These are phyloP conservation scores for Patagioenas fasciata DNA, from an alignment of 2,113 vertebrate species.

Conservation along the genomic window DNA sequence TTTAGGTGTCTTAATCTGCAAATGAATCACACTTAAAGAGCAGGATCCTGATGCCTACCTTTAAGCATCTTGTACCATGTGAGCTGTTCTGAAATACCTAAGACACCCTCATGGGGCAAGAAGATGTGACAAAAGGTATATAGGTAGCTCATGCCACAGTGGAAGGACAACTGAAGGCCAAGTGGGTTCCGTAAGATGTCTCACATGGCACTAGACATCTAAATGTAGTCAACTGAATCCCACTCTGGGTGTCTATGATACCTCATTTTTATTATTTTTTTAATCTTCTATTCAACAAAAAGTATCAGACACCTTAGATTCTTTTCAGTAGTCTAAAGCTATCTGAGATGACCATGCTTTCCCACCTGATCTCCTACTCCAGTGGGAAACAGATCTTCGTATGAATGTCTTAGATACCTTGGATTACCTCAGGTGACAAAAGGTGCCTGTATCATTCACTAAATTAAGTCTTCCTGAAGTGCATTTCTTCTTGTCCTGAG, in stretches of 20 bases:
- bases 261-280: not conserved
- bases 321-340: not conserved
- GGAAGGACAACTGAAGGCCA: not conserved
- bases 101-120: not conserved
- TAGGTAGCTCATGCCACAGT: not conserved
- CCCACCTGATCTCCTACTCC: not conserved
- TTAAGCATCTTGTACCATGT: fast-evolving
- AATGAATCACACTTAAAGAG: not conserved
- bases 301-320: not conserved
- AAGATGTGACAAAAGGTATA: not conserved
- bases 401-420: not conserved
- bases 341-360: not conserved
- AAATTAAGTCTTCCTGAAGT: not conserved
- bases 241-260: not conserved
- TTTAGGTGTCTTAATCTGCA: not conserved
- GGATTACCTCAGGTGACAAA: not conserved
- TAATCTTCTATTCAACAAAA: not conserved
- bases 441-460: not conserved
- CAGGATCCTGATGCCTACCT: not conserved
- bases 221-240: not conserved
- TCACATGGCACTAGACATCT: not conserved
- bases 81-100: not conserved
- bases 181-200: not conserved
- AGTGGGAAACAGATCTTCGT: not conserved
- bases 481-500: not conserved